Base-by-base conservation (phyloP, 1,140 invertebrate genomes). In the Temnothorax longispinosus region DNA sequence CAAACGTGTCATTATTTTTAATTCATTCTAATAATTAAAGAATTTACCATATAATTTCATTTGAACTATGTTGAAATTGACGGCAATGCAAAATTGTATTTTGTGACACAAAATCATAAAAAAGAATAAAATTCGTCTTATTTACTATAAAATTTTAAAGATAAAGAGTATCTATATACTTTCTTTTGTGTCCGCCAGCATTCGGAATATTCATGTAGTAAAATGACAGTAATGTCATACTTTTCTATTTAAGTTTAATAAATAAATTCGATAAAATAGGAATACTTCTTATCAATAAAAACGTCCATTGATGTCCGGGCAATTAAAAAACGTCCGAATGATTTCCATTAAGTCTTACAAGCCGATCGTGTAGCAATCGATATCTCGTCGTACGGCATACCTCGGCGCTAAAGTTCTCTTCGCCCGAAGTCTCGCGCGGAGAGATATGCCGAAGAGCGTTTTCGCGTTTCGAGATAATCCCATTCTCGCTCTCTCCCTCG, bases 371-470 rank as follows among this genome's bases (percentile, higher is more conserved):
- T 38, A 27, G 27, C 50, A 52, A 38, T 65, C 78, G 50, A 71
- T 71, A 81, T 81, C 50, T 41, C 64, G 32, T 38, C 32, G 38
- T 32, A 32, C 76, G 13, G 50, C 35, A 80, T 69, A 81, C 27
- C 47, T 69, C 47, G 32, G 13, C 38, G 64, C 21, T 71, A 71
- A 81, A 58, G 78, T 81, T 71, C 35, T 72, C 77, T 65, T 41
- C 86, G 60, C 15, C 21, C 60, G 52, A 86, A 72, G 84, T 84
- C 77, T 75, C 72, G 41, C 21, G 82, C 86, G 74, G 90, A 92
- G 93, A 93, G 94, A 94, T 94, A 94, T 92, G 91, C 88, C 92
- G 89, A 85, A 95, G 93, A 95, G 94, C 94, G 89, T 95, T 95
- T 94, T 94, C 94, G 91, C 94, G 94, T 95, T 95, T 90, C 88